Evolutionary conservation across 2,797 vertebrate species (phyloP).

Genomic region (Bryconaethiops microstoma): DNA sequence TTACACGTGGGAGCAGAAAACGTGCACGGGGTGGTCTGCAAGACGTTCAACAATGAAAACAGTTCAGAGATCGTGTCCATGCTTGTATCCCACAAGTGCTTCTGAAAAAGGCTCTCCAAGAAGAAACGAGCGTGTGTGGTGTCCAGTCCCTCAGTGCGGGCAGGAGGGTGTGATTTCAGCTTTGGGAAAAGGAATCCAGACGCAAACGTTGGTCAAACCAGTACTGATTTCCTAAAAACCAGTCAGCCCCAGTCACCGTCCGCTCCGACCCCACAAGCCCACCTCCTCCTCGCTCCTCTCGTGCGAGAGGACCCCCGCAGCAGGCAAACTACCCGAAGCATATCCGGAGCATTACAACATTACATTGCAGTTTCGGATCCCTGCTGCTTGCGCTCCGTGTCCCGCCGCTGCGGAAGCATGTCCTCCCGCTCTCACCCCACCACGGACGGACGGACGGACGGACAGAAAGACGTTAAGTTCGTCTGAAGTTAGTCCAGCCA

Average conservation of each 20-base stretch:
- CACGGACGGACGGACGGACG: background rate
- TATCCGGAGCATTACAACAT: conserved; percentile 65
- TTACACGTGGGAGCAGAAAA: background rate
- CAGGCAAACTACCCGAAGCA: conserved; percentile 63
- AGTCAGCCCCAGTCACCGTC: conserved; percentile 77
- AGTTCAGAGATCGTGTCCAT: background rate
- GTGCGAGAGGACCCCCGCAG: conserved; percentile 64
- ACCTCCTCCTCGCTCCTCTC: conserved; percentile 66
- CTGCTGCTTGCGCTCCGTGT: conserved; percentile 45
- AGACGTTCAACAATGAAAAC: background rate
- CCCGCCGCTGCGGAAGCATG: background rate
- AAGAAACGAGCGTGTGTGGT: background rate
- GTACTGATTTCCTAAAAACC: conserved; percentile 65
- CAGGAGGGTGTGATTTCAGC: conserved; percentile 33
- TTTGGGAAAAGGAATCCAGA: conserved; percentile 36
- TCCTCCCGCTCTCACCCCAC: background rate
- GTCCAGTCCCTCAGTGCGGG: background rate
- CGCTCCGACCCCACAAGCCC: conserved; percentile 71
- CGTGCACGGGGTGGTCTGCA: background rate
- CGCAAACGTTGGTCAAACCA: conserved; percentile 61
- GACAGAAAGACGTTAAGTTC: conserved; percentile 15
- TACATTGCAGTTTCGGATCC: conserved; percentile 36
- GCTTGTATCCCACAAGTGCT: conserved; percentile 1
- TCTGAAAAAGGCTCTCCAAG: background rate
- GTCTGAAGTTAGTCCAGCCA: conserved; percentile 53